Conservation (phyloP, 2,797 vertebrate genomes). For the Amniataba percoides region DNA sequence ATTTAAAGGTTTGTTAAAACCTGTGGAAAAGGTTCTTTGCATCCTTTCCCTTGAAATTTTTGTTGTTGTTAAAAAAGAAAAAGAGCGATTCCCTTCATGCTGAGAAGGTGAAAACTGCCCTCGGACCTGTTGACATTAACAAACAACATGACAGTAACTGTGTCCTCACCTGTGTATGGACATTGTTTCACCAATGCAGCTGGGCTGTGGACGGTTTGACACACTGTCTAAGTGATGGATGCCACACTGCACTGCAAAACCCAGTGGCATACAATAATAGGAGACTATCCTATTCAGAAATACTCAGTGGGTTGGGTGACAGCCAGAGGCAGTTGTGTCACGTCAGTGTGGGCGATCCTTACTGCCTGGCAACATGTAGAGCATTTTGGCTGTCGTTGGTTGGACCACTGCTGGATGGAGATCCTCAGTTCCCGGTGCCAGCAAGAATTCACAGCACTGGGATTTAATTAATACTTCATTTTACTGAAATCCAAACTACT, state of each 20-base stretch:
- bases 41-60: neutral
- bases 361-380: constrained; percentile 40
- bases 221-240: constrained; percentile 32
- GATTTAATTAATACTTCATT: constrained; percentile 4
- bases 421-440: constrained; percentile 13
- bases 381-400: constrained; percentile 50
- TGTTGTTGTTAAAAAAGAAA: neutral
- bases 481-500: too few species aligned
- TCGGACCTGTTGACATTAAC: constrained; percentile 15
- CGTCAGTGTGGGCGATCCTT: constrained; percentile 50
- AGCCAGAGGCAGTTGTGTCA: constrained; percentile 44
- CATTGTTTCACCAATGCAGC: neutral
- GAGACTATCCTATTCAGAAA: constrained; percentile 44
- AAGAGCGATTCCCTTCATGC: accelerated
- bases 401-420: constrained; percentile 39
- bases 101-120: neutral
- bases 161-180: neutral
- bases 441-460: constrained; percentile 33
- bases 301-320: constrained; percentile 48
- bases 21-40: neutral
- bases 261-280: constrained; percentile 28
- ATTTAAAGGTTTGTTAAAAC: neutral
- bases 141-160: constrained; percentile 17
- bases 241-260: constrained; percentile 26
- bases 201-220: constrained; percentile 25